Evolutionary conservation across 2,113 vertebrate species (phyloP), one percentile per base, ranked within the genome.

Genomic region (Pollachius pollachius): DNA sequence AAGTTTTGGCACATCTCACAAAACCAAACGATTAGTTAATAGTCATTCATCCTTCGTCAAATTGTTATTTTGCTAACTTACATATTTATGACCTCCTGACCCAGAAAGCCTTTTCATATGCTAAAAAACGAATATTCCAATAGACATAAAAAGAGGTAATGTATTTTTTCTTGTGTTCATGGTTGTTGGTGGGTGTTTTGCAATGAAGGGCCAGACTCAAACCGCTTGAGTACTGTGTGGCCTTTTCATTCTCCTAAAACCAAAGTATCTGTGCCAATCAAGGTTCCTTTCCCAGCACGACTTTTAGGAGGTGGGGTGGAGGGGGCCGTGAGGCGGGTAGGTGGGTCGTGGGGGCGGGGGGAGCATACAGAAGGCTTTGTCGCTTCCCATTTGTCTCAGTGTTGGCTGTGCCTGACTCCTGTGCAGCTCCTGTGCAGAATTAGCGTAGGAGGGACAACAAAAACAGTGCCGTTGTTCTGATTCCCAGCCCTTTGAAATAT

Each of bases 351-450:
- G 59, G 12, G 59, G 19, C 8, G 19, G 59, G 30, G 64, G 80
- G 82, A 81, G 85, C 84, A 86, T 82, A 77, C 76, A 79, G 82
- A 89, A 86, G 81, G 84, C 85, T 89, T 90, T 91, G 89, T 90
- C 88, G 82, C 78, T 84, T 90, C 78, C 70, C 64, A 88, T 91
- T 89, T 90, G 84, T 86, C 82, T 89, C 83, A 48, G 41, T 48
- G 41, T 13, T 48, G 41, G 12, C 8, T 9, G 41, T 9, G 41
- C 41, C 9, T 48, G 41, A 48, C 41, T n/a, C n/a, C n/a, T n/a
- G n/a, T 48, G 41, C 41, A 48, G 37, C 37, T 8, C 37, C 37
- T 2, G 37, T 11, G 6, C 37, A 41, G 85, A 73, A 67, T 75
- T 68, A 82, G 76, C 65, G 70, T 83, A 78, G 68, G 84, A 88